phyloP scores from a whole-genome alignment of 2,113 vertebrate species.

The Mobula birostris region DNA sequence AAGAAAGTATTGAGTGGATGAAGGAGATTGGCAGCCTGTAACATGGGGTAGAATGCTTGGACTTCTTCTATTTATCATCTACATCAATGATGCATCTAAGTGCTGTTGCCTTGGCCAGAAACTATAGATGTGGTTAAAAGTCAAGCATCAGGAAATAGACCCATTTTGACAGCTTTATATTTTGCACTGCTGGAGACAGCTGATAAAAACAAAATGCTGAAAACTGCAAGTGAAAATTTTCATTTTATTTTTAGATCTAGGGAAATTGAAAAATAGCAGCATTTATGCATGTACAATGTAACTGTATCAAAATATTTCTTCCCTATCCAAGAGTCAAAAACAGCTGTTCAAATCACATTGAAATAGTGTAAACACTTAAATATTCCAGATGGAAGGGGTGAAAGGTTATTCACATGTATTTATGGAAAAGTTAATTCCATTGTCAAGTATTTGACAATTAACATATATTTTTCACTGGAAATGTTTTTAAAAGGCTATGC shows the following conservation, averaged over 20 bases:
- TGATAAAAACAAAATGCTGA: neutral
- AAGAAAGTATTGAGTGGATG: too few species aligned
- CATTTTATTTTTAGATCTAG: neutral
- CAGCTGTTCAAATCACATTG: neutral
- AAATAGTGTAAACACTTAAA: neutral
- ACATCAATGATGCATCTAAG: neutral
- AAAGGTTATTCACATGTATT: neutral
- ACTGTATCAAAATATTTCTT: neutral
- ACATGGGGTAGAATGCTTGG: too few species aligned
- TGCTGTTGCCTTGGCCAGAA: neutral
- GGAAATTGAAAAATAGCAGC: neutral
- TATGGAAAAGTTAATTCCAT: neutral
- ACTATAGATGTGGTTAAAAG: neutral
- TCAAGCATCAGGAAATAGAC: neutral
- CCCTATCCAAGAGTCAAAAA: slow-evolving; percentile 2
- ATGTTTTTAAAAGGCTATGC: neutral
- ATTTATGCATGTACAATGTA: neutral
- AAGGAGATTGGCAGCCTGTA: too few species aligned
- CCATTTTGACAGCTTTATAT: neutral
- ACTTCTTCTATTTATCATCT: too few species aligned
- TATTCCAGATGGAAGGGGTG: slow-evolving; percentile 16
- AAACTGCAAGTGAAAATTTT: slow-evolving; percentile 5
- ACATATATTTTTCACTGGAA: slow-evolving; percentile 1
- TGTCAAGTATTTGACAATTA: neutral
- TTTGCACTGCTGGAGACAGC: neutral